Percentiles rank a stretch among this genome's conserved stretches.
Evolutionary conservation across 1,140 invertebrate genomes (phyloP).

Genomic region (Cylas formicarius): DNA sequence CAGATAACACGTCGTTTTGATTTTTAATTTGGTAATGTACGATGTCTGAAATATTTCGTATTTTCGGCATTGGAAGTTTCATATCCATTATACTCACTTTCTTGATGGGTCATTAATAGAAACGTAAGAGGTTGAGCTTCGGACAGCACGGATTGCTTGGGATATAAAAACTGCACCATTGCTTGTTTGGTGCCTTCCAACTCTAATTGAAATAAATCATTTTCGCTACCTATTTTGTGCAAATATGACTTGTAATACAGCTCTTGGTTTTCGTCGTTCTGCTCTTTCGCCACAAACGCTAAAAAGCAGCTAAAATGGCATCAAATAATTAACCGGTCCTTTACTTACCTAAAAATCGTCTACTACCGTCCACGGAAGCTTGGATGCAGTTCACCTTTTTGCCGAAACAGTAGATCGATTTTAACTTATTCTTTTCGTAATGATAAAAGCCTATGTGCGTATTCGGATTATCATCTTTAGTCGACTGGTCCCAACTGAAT

Average conservation of each 20-base stretch:
- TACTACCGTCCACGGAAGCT: slow-evolving; percentile 60
- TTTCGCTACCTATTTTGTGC: not conserved
- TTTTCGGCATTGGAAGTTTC: too few relatives aligned
- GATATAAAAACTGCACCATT: slow-evolving; percentile 71
- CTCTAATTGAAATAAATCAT: slow-evolving; percentile 45
- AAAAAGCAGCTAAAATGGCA: not conserved
- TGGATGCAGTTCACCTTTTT: slow-evolving; percentile 62
- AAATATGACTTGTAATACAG: not conserved
- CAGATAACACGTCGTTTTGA: slow-evolving; percentile 29
- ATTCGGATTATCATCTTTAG: slow-evolving; percentile 37
- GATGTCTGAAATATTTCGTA: slow-evolving; percentile 34
- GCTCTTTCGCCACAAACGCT: slow-evolving; percentile 9
- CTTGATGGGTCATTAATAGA: slow-evolving; percentile 67
- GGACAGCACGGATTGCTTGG: slow-evolving; percentile 53
- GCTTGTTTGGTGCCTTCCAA: slow-evolving; percentile 55
- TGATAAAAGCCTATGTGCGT: slow-evolving; percentile 47
- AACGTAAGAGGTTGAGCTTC: slow-evolving; percentile 61
- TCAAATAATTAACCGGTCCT: not conserved
- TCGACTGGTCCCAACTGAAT: slow-evolving; percentile 57
- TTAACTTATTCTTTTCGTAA: slow-evolving; percentile 49
- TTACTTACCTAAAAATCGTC: slow-evolving; percentile 11
- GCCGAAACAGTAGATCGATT: slow-evolving; percentile 56
- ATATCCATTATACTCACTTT: slow-evolving; percentile 61
- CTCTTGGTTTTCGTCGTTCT: slow-evolving; percentile 3
- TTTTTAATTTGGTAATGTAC: slow-evolving; percentile 32